phyloP scores from a whole-genome alignment of 2,888 invertebrate species.

The Chaitophorus viminalis region DNA sequence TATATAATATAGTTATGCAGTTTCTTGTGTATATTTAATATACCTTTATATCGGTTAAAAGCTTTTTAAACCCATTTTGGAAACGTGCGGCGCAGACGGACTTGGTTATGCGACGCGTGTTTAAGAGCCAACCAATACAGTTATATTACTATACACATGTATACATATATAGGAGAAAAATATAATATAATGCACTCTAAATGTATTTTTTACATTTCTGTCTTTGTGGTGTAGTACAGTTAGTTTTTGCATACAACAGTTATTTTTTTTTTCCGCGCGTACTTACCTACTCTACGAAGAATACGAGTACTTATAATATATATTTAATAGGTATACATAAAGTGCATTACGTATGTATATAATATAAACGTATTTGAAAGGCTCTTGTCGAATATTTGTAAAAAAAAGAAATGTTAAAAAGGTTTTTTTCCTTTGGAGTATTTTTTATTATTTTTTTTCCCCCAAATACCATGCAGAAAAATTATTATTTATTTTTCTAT shows the following conservation, averaged over 20 bases:
- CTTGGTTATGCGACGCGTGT: neutral
- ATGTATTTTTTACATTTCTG: constrained; percentile 27
- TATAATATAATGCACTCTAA: constrained; percentile 19
- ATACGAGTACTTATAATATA: neutral
- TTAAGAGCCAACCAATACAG: constrained; percentile 15
- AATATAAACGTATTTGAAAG: neutral
- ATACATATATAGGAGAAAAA: neutral
- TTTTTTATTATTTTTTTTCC: neutral
- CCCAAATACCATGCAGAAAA: too few species aligned
- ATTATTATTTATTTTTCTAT: too few species aligned
- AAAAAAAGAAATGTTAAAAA: constrained; percentile 15
- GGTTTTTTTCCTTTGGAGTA: neutral
- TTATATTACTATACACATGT: neutral
- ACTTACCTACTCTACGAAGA: constrained; percentile 6
- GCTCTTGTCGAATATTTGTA: constrained; percentile 26
- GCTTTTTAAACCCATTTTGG: constrained; percentile 42
- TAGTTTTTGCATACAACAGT: neutral
- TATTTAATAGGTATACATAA: neutral
- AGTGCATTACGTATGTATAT: neutral
- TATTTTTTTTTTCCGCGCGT: neutral
- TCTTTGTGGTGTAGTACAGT: neutral
- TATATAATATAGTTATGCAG: too few species aligned
- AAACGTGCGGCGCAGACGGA: neutral
- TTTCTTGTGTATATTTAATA: neutral
- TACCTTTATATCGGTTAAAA: constrained; percentile 24